These are phyloP conservation scores for Ophioninae sp. DNA, from an alignment of 2,888 invertebrate genomes.

Conservation along the genomic window DNA sequence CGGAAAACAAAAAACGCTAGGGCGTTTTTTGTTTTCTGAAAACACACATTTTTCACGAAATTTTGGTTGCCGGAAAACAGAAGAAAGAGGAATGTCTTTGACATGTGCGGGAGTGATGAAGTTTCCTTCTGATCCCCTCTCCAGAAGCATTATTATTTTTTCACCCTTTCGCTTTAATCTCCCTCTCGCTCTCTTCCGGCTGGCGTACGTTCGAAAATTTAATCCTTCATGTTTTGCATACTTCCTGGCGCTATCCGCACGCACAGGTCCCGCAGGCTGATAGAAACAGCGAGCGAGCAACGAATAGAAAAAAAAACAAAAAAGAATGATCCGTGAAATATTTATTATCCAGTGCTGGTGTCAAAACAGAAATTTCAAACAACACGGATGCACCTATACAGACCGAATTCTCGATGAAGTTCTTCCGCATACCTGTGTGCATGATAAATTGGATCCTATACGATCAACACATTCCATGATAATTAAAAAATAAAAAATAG, in stretches of 20 bases:
- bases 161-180: constrained; percentile 30
- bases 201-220: constrained; percentile 40
- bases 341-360: constrained; percentile 36
- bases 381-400: constrained; percentile 10
- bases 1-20: too few relatives aligned
- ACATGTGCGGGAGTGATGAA: constrained; percentile 40
- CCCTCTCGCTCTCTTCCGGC: constrained; percentile 9
- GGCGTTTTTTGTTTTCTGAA: too few relatives aligned
- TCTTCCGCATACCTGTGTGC: not conserved
- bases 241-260: not conserved
- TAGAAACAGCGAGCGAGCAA: not conserved
- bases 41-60: not conserved
- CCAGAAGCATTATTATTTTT: constrained; percentile 26
- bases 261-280: not conserved
- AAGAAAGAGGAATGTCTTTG: constrained; percentile 23
- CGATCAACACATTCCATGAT: not conserved
- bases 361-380: constrained; percentile 35
- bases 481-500: not conserved
- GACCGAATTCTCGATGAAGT: constrained; percentile 17
- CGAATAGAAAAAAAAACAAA: not conserved
- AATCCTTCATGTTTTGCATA: constrained; percentile 35
- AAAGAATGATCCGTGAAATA: constrained; percentile 16
- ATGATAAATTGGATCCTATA: constrained; percentile 6
- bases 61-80: not conserved
- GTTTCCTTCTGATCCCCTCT: constrained; percentile 41